Base-by-base conservation (phyloP, 1,140 invertebrate genomes). In the Tenebrio molitor region DNA sequence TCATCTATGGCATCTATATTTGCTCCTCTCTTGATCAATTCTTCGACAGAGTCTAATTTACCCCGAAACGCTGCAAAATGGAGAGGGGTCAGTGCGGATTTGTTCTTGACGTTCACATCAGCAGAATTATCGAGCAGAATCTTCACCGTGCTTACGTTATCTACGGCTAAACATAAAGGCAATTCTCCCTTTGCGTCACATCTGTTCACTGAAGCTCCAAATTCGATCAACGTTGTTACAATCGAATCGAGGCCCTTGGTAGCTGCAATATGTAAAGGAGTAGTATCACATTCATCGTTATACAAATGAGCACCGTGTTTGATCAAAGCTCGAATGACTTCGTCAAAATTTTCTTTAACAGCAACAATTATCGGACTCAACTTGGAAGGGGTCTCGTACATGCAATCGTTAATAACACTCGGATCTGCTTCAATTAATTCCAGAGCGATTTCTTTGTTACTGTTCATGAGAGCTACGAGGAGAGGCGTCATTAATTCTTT, bases 221-320 rank as follows among this genome's bases (percentile, higher is more conserved):
- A 21, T 12, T 29, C 8, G 12, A 58, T 58, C 23, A 58, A 15
- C 14, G 21, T 23, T 12, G 15, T 14, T 5, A 25, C 23, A 10
- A n/a, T 10, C 12, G 50, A 14, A 15, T 29, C 25, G 14, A 29
- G 14, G 0, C 23, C 21, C 16, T 14, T 10, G 1, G n/a, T 6
- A 58, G 23, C 50, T 5, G 50, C 50, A 58, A 58, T 12, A 6
- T 58, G 50, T 58, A 58, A 58, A 29, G 50, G 50, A 29, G 8
- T 29, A 8, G 14, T 4, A 7, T 29, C 1, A 12, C 12, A 10
- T 58, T 29, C 23, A 34, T n/a, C n/a, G 23, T 58, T 10, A 12
- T n/a, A n/a, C n/a, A 58, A 1, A 6, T 58, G 12, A 29, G 50
- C 50, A 29, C 50, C 50, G 29, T 4, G 7, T 29, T 58, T n/a